Percentiles rank a stretch among this genome's conserved stretches.
phyloP scores from a whole-genome alignment of 2,113 vertebrate genomes.

The Sylvia atricapilla region DNA sequence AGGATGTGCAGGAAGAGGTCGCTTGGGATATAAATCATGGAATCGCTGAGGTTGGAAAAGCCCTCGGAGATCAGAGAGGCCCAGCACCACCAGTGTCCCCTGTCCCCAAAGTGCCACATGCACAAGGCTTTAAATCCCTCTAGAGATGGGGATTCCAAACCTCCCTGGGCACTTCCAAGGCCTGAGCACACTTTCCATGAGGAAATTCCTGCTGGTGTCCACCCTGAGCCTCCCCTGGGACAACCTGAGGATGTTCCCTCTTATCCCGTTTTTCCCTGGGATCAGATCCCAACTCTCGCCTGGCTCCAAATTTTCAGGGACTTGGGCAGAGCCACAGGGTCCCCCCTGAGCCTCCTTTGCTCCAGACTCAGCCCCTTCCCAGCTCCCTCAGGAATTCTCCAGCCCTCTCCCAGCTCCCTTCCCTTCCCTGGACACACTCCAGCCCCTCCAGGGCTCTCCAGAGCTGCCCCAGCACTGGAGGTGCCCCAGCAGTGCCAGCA shows the following conservation, averaged over 20 bases:
- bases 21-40: fast-evolving
- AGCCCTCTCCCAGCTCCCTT: not conserved
- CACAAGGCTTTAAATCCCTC: not conserved
- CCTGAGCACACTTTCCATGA: fast-evolving
- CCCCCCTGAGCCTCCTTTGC: too few relatives aligned
- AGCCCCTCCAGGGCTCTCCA: not conserved
- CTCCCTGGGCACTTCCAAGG: fast-evolving
- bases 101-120: not conserved
- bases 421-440: not conserved
- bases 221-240: too few relatives aligned
- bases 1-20: fast-evolving
- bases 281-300: too few relatives aligned
- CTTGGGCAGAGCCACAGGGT: too few relatives aligned
- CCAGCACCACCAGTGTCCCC: fast-evolving
- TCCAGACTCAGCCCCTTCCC: not conserved
- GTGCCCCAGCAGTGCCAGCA: too few relatives aligned
- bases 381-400: not conserved
- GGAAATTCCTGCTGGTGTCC: not conserved
- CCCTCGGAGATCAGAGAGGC: fast-evolving
- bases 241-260: too few relatives aligned
- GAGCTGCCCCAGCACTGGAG: not conserved
- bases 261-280: too few relatives aligned
- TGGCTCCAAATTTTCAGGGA: too few relatives aligned
- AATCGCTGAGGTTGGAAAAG: not conserved
- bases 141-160: not conserved